phyloP scores from a whole-genome alignment of 1,140 invertebrate species.

The Bombus picipes region DNA sequence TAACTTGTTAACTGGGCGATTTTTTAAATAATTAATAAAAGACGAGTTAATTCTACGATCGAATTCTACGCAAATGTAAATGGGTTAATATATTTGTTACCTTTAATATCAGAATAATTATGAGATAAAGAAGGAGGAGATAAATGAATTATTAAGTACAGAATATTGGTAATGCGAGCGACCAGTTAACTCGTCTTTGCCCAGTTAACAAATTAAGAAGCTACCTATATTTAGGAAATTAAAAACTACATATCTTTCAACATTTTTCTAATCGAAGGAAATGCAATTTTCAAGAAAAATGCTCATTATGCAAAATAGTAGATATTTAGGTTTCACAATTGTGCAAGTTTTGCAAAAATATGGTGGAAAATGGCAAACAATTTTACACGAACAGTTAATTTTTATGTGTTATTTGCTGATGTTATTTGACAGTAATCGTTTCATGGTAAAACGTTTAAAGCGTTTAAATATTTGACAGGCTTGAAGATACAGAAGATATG shows the following conservation, averaged over 20 bases:
- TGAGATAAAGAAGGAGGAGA: background rate
- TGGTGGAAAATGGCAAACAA: too few species aligned
- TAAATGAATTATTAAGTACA: background rate
- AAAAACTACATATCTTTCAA: background rate
- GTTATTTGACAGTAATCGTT: too few species aligned
- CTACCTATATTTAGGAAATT: background rate
- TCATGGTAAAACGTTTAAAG: too few species aligned
- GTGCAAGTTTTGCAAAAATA: too few species aligned
- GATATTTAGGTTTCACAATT: too few species aligned
- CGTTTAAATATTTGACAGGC: too few species aligned
- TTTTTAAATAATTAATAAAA: background rate
- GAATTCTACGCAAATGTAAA: background rate
- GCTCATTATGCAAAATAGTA: too few species aligned
- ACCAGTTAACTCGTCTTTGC: background rate
- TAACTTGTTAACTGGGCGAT: background rate
- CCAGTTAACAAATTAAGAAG: background rate
- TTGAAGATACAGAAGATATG: too few species aligned
- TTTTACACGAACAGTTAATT: too few species aligned
- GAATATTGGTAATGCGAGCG: background rate
- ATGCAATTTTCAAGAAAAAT: background rate
- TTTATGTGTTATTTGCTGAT: too few species aligned
- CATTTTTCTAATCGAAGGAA: background rate
- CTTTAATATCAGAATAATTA: too few species aligned
- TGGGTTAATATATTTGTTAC: too few species aligned
- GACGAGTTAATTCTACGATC: background rate